Percentiles rank a stretch among this genome's conserved stretches.
Conservation (phyloP, 2,888 invertebrate species). For the Apodemia hepburni region DNA sequence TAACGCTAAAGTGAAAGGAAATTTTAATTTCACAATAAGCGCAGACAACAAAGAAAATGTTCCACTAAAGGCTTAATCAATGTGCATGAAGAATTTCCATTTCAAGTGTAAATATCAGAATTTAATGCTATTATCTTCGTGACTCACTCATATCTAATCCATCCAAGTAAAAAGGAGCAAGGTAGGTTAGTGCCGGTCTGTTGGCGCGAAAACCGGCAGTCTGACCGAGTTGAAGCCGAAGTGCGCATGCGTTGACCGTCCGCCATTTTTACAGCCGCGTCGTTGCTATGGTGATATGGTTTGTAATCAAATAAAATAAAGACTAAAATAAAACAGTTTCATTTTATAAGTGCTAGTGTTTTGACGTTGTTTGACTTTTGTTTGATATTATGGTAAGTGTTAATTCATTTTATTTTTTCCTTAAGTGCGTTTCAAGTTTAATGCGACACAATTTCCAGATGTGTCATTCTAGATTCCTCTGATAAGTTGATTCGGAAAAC, state of each 20-base stretch:
- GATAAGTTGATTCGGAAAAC: neutral
- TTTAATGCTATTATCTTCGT: slow-evolving; percentile 6
- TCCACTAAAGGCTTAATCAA: neutral
- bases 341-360: slow-evolving; percentile 32
- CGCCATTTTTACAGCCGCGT: slow-evolving; percentile 43
- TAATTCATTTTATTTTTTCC: slow-evolving; percentile 8
- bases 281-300: slow-evolving; percentile 60
- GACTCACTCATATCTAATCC: slow-evolving; percentile 27
- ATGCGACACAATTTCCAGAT: slow-evolving; percentile 9
- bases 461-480: neutral
- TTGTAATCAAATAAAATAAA: slow-evolving; percentile 48
- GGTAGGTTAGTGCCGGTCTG: slow-evolving; percentile 26
- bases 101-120: slow-evolving; percentile 13
- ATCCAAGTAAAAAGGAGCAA: slow-evolving; percentile 26
- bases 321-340: slow-evolving; percentile 26
- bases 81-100: slow-evolving; percentile 10
- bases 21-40: neutral
- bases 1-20: neutral
- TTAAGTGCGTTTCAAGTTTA: slow-evolving; percentile 23
- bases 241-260: slow-evolving; percentile 52
- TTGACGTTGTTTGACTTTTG: slow-evolving; percentile 30
- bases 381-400: slow-evolving; percentile 39
- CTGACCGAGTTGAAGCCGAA: slow-evolving; percentile 41
- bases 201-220: slow-evolving; percentile 70
- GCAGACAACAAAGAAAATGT: slow-evolving; percentile 8